phyloP scores from a whole-genome alignment of 2,888 invertebrate species.

The Meloe dianella region DNA sequence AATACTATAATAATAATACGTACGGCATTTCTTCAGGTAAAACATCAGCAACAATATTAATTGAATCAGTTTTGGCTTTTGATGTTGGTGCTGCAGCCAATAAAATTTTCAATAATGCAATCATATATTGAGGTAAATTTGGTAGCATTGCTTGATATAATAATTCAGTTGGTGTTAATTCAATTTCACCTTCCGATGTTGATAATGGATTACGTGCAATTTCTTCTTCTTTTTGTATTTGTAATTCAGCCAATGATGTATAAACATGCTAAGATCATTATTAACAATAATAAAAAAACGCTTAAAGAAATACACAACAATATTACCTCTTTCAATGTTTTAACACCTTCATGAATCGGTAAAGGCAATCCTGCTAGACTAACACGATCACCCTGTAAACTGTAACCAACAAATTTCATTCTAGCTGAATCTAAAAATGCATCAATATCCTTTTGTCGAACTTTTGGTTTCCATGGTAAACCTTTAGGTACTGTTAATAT shows the following conservation, averaged over 20 bases:
- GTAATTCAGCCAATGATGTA: conserved; percentile 89
- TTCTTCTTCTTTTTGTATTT: conserved; percentile 89
- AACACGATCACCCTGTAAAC: conserved; percentile 82
- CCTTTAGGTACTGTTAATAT: conserved; percentile 57
- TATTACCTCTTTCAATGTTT: conserved; percentile 81
- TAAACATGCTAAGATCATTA: conserved; percentile 83
- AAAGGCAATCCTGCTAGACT: conserved; percentile 94
- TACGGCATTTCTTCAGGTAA: conserved; percentile 96
- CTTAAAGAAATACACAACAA: too few relatives aligned
- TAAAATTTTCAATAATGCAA: conserved; percentile 93
- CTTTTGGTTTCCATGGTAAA: conserved; percentile 96
- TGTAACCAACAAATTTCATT: conserved; percentile 95
- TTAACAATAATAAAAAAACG: too few relatives aligned
- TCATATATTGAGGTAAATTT: conserved; percentile 96
- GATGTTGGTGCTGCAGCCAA: conserved; percentile 98
- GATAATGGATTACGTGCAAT: conserved; percentile 91
- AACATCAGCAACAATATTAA: conserved; percentile 98
- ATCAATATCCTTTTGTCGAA: conserved; percentile 91
- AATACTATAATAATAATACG: conserved; percentile 52
- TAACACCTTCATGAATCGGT: conserved; percentile 96
- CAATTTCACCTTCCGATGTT: conserved; percentile 78
- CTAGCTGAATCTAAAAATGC: conserved; percentile 89
- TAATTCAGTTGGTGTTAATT: conserved; percentile 83
- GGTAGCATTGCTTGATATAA: conserved; percentile 95
- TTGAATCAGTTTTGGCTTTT: conserved; percentile 96